A percentile compares a stretch with the other conserved stretches of the same genome.
phyloP scores from a whole-genome alignment of 2,797 vertebrate genomes.

The Megalops cyprinoides region DNA sequence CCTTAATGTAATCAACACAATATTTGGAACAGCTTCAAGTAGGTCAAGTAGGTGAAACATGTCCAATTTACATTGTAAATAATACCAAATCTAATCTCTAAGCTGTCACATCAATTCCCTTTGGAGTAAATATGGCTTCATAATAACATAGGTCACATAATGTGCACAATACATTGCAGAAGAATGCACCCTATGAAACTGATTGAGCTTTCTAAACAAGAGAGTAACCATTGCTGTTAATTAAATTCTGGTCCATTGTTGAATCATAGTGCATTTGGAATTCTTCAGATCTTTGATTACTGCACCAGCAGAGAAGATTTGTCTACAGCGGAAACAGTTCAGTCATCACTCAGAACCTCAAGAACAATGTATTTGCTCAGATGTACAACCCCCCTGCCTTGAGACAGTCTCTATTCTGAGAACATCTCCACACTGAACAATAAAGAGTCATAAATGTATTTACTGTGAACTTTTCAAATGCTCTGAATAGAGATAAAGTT shows the following conservation, averaged over 20 bases:
- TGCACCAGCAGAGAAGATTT: neutral
- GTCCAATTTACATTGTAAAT: neutral
- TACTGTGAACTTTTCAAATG: constrained; percentile 5
- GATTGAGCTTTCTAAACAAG: neutral
- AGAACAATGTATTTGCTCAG: neutral
- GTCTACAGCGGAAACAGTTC: constrained; percentile 1
- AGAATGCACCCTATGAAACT: neutral
- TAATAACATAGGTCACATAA: neutral
- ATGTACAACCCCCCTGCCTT: neutral
- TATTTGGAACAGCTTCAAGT: neutral
- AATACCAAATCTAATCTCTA: neutral
- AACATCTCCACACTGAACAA: neutral
- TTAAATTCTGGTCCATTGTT: neutral
- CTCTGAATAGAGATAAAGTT: constrained; percentile 12
- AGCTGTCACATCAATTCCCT: neutral
- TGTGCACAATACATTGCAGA: neutral
- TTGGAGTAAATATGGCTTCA: neutral
- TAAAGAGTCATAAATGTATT: neutral
- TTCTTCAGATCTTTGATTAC: constrained; percentile 15
- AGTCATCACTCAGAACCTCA: neutral
- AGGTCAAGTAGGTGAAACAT: neutral
- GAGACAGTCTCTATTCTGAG: neutral
- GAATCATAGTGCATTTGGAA: neutral
- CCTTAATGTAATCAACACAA: too few species aligned
- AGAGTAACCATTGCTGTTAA: neutral